Evolutionary conservation across 1,140 invertebrate species (phyloP), one percentile per base, ranked within the genome.

Genomic region (Venturia canescens): DNA sequence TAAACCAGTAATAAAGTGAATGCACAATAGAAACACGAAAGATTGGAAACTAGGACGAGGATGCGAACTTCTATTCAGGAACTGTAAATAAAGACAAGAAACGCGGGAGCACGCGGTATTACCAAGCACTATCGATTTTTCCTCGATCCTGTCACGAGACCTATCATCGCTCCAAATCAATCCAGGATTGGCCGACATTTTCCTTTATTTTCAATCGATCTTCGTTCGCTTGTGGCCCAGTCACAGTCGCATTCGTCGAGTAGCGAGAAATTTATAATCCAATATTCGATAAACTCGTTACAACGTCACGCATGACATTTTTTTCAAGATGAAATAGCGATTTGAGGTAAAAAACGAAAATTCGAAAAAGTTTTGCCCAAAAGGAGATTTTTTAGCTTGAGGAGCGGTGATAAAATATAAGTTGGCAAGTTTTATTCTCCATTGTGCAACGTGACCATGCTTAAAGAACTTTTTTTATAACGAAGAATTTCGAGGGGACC

Each of bases 61-160:
- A 57, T 9, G 21, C 21, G 21, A 23, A 18, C 5, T 18, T 1
- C 53, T 23, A 57, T 57, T 57, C 18, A 57, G 53, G 0, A 57
- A 57, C 11, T 53, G 21, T 57, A 44, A 44, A 21, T 57, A 57
- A 57, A 57, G 53, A n/a, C 53, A 57, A 57, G 18, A 53, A 53
- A 53, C 50, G 15, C 3, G n/a, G 50, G 50, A 53, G 50, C 50
- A 53, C 50, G 15, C 15, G 6, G 21, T 57, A 23, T 57, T 57
- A 21, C 53, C 4, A 57, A 23, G 18, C 3, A 21, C 4, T n/a
- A 57, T 57, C 53, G 53, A 57, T 57, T 57, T 57, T 57, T 23
- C 53, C 53, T 57, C 5, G 53, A 57, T 57, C 53, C 53, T 57
- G 53, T 57, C 53, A 57, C 21, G 53, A 57, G 53, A 57, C 4